Base-by-base conservation (phyloP, 1,140 invertebrate genomes). In the Orius insidiosus region DNA sequence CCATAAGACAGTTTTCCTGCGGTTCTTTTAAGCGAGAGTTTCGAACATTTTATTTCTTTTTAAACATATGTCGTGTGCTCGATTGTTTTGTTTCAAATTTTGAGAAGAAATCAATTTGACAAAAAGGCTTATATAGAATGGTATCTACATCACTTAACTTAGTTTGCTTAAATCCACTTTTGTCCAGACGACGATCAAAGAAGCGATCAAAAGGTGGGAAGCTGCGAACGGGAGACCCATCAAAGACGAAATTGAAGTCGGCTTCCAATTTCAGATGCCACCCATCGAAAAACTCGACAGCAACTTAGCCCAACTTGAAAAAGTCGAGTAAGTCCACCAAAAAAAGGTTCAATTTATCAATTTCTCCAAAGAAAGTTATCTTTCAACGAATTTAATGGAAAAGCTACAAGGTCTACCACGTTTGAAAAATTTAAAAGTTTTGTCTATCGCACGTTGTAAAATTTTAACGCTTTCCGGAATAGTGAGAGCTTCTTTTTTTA, bases 351-450 rank as follows among this genome's bases (percentile, higher is more conserved):
- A 36, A 15, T 45, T 43, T 47, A 47, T 46, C 47, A 36, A 49
- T 48, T 52, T 56, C 60, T 61, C 30, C n/a, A n/a, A 49, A 83
- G 79, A 62, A 78, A 80, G 58, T 60, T 87, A 39, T 14, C 62
- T 90, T 6, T 89, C 85, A 3, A 85, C 85, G 6, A 90, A 90
- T 59, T 73, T 75, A 68, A 87, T 90, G 55, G 84, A 89, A 58
- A 84, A 84, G 61, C 81, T 90, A 56, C 72, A 72, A 19, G 85
- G 86, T 33, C 68, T 90, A 3, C 78, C 77, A 57, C 75, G 78
- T 1, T 68, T 89, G 61, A 76, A 78, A 56, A 76, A 75, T 59
- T 62, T 90, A 15, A 80, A 73, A 59, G 78, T 89, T 46, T 59
- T 90, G 15, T 85, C 84, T 0, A 54, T 90, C 1, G 82, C 83